Evolutionary conservation across 1,140 invertebrate species (phyloP), one percentile per base, ranked within the genome.

Genomic region (Hypothenemus hampei): DNA sequence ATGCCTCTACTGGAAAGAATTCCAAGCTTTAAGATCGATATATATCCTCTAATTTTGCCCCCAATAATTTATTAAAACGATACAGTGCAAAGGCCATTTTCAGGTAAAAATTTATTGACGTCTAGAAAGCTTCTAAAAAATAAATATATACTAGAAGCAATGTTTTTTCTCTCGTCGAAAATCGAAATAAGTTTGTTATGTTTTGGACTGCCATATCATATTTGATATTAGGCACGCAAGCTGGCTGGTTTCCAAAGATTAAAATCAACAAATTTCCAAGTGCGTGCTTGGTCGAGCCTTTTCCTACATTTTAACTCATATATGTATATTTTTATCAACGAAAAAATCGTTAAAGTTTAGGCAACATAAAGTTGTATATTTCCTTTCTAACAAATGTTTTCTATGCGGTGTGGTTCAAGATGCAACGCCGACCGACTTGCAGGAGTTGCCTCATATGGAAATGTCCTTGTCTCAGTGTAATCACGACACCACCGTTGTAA

Each of bases 191-290:
- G 22, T 45, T 45, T 29, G 23, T 45, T 45, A 45, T 45, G 43
- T 29, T 45, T 18, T 16, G 6, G 13, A 45, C 23, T 29, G 10
- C 6, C 22, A 29, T 45, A 45, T 45, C 43, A 45, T 29, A 26
- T 22, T 22, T 7, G 8, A 24, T 5, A 11, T 29, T 45, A 45
- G 19, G 18, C 43, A 45, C 43, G 43, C 43, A 15, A 45, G 23
- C 43, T 45, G 43, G 43, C 43, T 45, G 31, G 43, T 45, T 45
- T 45, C 43, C 43, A 45, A 18, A 26, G 43, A 45, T 45, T 45
- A 24, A 22, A 29, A 45, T 45, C 43, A 16, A 18, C 24, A 29
- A 26, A 45, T 45, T 45, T 45, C 23, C 43, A 45, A 45, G 43
- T 45, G 43, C 43, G 43, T 45, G 43, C 16, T 29, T 7, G 22